Evolutionary conservation across 2,888 invertebrate species (phyloP), one percentile per base, ranked within the genome.

Genomic region (Nasonia oneida): DNA sequence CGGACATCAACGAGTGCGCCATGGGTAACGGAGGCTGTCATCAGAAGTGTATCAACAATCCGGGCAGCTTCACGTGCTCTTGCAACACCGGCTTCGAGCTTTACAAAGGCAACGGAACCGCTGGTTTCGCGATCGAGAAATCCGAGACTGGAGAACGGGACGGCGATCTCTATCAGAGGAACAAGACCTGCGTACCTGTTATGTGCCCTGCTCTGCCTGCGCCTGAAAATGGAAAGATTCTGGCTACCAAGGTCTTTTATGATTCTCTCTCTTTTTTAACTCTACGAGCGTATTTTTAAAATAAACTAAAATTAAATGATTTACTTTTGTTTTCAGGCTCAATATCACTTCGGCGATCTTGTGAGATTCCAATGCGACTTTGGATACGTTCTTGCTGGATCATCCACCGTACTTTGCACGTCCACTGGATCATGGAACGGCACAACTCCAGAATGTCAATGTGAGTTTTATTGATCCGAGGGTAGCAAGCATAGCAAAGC

Each of bases 381-480:
- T 93, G 99, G 99, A 29, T 98, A 97, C 92, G 97, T 98, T 0
- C 97, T 99, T 96, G 96, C 97, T 86, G 99, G 99, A 79, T 96
- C 97, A 78, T 96, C 97, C 0, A 96, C 97, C 6, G 94, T 99
- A 29, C 95, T 97, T 82, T 99, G 99, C 93, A 96, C 97, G 1
- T 97, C 97, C 5, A 97, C 96, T 92, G 99, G 99, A 76, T 95
- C 95, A 53, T 99, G 99, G 99, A 98, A 98, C 92, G 98, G 98
- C 89, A 96, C 98, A 6, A 96, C 97, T 70, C 99, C 99, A 5
- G 97, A 97, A 93, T 99, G 99, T 94, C 96, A 97, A 95, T 98
- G 98, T 98, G 95, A 95, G 96, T 94, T 86, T 61, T 4, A 57
- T 57, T 61, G 0, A 2, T n/a, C 61, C 0, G 1, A 29, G 29